These are phyloP conservation scores for Ceyx margarethae DNA, from an alignment of 2,113 vertebrate genomes.

Conservation along the genomic window DNA sequence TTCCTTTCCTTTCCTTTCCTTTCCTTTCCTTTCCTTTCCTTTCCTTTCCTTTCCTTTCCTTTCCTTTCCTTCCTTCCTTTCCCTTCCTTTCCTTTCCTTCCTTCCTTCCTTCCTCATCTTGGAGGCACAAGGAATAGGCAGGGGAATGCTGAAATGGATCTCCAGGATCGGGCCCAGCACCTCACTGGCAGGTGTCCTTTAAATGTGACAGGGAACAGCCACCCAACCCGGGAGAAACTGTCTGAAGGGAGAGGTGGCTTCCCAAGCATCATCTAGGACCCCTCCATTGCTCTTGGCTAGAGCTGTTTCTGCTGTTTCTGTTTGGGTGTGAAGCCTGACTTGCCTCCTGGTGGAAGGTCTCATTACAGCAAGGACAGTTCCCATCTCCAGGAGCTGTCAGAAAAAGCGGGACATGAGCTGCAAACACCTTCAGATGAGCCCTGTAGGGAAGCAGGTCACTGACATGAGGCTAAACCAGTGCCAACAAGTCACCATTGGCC, in stretches of 20 bases:
- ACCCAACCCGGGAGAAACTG: not conserved
- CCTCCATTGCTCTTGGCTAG: not conserved
- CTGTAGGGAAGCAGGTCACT: not conserved
- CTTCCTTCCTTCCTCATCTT: not conserved
- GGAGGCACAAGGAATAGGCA: no score
- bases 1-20: no score
- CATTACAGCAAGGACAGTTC: slow-evolving; percentile 23
- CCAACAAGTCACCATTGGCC: not conserved
- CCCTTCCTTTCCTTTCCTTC: no score
- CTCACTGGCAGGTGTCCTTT: not conserved
- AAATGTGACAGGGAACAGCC: not conserved
- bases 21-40: no score
- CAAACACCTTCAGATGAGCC: not conserved
- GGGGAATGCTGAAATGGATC: not conserved
- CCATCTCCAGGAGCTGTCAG: not conserved
- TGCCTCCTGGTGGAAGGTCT: slow-evolving; percentile 66
- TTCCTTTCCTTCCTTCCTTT: not conserved
- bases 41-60: no score
- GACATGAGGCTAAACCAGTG: not conserved
- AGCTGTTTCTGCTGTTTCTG: not conserved
- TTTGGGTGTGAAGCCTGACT: not conserved
- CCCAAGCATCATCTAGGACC: not conserved
- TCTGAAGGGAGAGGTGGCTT: not conserved
- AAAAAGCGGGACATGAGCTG: not conserved
- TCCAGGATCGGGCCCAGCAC: not conserved